Conservation (phyloP, 2,113 vertebrate species). For the Anseranas semipalmata region DNA sequence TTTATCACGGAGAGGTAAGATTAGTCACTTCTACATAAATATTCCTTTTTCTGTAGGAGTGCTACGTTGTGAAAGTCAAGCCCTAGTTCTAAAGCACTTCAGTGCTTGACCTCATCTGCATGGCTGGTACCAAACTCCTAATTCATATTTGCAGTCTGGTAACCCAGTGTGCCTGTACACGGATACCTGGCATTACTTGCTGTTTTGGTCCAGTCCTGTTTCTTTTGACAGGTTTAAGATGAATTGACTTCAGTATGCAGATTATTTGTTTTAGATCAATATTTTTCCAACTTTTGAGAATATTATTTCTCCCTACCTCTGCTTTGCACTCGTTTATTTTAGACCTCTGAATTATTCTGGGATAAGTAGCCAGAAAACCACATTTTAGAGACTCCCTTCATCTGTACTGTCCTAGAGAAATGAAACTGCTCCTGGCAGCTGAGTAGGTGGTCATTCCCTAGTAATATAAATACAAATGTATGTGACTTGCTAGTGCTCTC, state of each 20-base stretch:
- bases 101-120: background rate
- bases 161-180: accelerated
- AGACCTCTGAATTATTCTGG: background rate
- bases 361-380: background rate
- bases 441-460: background rate
- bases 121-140: background rate
- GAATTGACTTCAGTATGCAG: background rate
- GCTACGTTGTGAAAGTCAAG: background rate
- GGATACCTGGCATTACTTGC: background rate
- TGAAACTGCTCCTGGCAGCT: background rate
- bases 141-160: background rate
- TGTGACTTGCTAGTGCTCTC: background rate
- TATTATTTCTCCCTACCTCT: accelerated
- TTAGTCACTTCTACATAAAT: background rate
- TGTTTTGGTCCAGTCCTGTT: background rate
- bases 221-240: background rate
- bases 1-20: slow-evolving; percentile 97
- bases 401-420: background rate
- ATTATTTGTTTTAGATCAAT: background rate
- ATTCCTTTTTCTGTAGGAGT: background rate
- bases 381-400: background rate
- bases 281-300: background rate
- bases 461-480: background rate
- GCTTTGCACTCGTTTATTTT: background rate
- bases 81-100: background rate